Evolutionary conservation across 2,113 vertebrate species (phyloP), one percentile per base, ranked within the genome.

Genomic region (Etheostoma cragini): DNA sequence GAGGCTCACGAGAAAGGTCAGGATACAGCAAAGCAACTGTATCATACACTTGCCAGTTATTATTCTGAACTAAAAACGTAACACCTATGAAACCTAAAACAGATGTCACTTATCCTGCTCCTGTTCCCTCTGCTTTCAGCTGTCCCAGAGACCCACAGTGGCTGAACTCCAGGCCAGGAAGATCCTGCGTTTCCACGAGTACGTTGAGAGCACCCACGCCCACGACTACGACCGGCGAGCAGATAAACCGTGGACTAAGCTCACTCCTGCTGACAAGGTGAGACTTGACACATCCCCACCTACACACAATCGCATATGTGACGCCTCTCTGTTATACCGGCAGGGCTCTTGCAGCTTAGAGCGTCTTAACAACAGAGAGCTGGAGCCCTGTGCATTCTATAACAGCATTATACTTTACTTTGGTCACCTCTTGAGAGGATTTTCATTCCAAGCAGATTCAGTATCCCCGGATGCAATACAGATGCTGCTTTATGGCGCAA

Each of bases 171-270:
- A 97, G 89, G 98, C 94, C 61, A 95, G 97, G 91, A 99, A 99
- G 94, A 99, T 99, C 91, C 95, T 99, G 84, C 96, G 98, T 38
- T 99, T 99, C 93, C 96, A 99, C 3, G 98, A 99, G 58, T 97
- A 99, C 1, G 98, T 99, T 4, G 98, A 99, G 84, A 95, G 93
- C 74, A 99, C 98, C 0, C 96, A 97, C 58, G 97, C 98, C 26
- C 96, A 99, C 2, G 98, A 99, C 91, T 99, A 99, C 2, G 98
- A 99, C 93, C 95, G 98, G 16, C 89, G 98, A 65, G 98, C 97
- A 0, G 98, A 99, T n/a, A 99, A 99, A 83, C 98, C 98, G 0
- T 99, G 98, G 98, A 99, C 98, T 73, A 99, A 97, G 90, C 95
- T 99, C 60, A 99, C 98, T 0, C 97, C 98, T 60, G 96, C 97